Conservation (phyloP, 2,888 invertebrate species). For the Schizotus pectinicornis region DNA sequence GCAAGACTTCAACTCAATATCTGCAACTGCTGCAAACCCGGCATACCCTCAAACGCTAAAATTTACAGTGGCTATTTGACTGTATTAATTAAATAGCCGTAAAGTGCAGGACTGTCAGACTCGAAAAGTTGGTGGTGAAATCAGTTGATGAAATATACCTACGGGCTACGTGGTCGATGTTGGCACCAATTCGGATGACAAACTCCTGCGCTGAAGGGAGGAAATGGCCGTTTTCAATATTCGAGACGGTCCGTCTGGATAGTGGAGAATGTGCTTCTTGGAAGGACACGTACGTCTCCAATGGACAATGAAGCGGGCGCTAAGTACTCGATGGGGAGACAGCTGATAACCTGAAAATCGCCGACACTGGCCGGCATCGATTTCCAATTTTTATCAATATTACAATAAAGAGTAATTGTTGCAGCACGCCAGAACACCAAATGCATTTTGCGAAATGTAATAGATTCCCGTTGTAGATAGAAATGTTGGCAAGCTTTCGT, state of each 20-base stretch:
- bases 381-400: conserved; percentile 14
- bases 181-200: conserved; percentile 9
- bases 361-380: conserved; percentile 2
- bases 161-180: not conserved
- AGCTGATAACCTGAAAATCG: conserved; percentile 13
- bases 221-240: conserved; percentile 27
- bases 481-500: not conserved
- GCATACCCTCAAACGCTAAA: too few relatives aligned
- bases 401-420: not conserved
- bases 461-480: not conserved
- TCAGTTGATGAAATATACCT: not conserved
- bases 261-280: conserved; percentile 8
- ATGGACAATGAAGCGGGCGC: conserved; percentile 15
- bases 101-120: too few relatives aligned
- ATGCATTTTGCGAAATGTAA: not conserved
- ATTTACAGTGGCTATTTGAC: too few relatives aligned
- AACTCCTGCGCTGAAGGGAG: conserved; percentile 9
- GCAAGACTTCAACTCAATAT: too few relatives aligned
- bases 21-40: too few relatives aligned
- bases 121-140: too few relatives aligned
- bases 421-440: not conserved
- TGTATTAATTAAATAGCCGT: too few relatives aligned
- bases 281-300: conserved; percentile 16
- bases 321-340: conserved; percentile 15
- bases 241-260: conserved; percentile 4